phyloP scores from a whole-genome alignment of 1,140 invertebrate species.

The Bombus polaris region DNA sequence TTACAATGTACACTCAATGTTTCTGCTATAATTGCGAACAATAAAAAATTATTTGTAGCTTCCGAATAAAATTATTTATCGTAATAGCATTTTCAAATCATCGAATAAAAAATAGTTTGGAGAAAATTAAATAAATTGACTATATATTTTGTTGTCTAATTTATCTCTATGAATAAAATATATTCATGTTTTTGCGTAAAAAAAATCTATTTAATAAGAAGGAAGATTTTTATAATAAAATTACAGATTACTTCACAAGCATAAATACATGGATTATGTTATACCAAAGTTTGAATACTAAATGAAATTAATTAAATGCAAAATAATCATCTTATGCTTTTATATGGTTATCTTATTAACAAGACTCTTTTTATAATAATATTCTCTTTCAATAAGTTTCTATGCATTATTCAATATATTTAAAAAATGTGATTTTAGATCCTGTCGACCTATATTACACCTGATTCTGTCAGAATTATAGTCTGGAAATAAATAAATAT shows the following conservation, averaged over 20 bases:
- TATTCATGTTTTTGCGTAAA: background rate
- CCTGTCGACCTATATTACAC: background rate
- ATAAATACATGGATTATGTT: constrained; percentile 1
- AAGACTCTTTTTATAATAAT: background rate
- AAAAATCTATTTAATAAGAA: background rate
- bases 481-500: constrained; percentile 60
- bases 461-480: background rate
- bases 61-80: background rate
- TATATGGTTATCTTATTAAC: background rate
- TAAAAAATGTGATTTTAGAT: constrained; percentile 5
- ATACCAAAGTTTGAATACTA: background rate
- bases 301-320: constrained; percentile 11
- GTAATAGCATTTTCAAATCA: background rate
- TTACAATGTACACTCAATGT: constrained; percentile 38
- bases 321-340: constrained; percentile 2
- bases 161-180: background rate
- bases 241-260: background rate
- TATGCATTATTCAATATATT: background rate
- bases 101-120: background rate
- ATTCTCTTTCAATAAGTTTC: background rate
- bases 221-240: background rate
- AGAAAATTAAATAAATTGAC: background rate
- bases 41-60: constrained; percentile 4
- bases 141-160: background rate
- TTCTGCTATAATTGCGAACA: constrained; percentile 17